Conservation (phyloP, 2,888 invertebrate species). For the Nephrotoma guestfalica region DNA sequence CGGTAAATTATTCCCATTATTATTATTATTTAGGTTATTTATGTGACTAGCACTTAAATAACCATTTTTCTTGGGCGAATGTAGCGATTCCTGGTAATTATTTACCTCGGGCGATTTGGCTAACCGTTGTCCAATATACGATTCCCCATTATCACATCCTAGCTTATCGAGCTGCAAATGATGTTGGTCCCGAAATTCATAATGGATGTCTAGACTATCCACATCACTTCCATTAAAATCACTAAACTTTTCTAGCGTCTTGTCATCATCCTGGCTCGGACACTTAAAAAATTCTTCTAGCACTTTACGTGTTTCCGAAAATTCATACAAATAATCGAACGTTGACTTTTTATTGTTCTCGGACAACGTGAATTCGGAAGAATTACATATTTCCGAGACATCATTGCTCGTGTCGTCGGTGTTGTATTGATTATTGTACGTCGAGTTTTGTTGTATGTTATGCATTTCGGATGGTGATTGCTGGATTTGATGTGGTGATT, state of each 20-base stretch:
- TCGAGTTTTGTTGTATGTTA: not conserved
- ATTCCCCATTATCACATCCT: not conserved
- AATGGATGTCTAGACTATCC: slow-evolving; percentile 25
- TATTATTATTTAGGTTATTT: slow-evolving; percentile 7
- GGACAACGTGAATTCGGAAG: slow-evolving; percentile 30
- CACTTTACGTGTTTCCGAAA: slow-evolving; percentile 81
- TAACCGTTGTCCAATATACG: slow-evolving; percentile 13
- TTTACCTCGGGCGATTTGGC: slow-evolving; percentile 9
- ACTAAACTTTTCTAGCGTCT: slow-evolving; percentile 26
- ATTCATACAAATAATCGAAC: slow-evolving; percentile 80
- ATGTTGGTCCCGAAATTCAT: slow-evolving; percentile 12
- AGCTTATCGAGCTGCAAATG: not conserved
- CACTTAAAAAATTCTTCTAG: slow-evolving; percentile 83
- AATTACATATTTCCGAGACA: slow-evolving; percentile 32
- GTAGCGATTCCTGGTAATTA: not conserved
- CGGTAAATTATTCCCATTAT: slow-evolving; percentile 12
- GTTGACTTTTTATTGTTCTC: slow-evolving; percentile 36
- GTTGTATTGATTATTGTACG: slow-evolving; percentile 16
- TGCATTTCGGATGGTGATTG: not conserved
- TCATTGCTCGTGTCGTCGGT: slow-evolving; percentile 33
- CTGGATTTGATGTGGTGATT: slow-evolving; percentile 9
- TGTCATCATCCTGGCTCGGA: slow-evolving; percentile 40
- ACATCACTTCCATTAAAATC: slow-evolving; percentile 18
- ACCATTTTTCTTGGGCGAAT: not conserved
- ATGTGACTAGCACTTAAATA: not conserved